A percentile compares a stretch with the other conserved stretches of the same genome.
These are phyloP conservation scores for Yponomeuta sedellus DNA, from an alignment of 2,888 invertebrate genomes.

Conservation along the genomic window DNA sequence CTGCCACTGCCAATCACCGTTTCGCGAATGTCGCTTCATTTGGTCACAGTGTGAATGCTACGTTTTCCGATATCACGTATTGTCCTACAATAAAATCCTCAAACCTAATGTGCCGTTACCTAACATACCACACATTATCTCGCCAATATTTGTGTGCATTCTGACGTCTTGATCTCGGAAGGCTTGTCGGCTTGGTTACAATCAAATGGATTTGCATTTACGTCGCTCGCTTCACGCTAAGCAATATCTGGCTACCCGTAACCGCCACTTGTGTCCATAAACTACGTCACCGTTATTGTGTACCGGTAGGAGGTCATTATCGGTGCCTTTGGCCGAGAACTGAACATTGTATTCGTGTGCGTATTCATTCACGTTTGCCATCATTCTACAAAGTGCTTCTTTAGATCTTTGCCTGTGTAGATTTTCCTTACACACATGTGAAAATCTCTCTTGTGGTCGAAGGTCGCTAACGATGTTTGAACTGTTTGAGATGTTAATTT, in stretches of 20 bases:
- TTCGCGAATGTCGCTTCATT: too few species aligned
- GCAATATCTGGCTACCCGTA: neutral
- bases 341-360: neutral
- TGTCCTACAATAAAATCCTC: too few species aligned
- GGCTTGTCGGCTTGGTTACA: neutral
- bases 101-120: too few species aligned
- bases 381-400: neutral
- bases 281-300: conserved; percentile 5
- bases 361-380: neutral
- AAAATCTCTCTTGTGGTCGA: neutral
- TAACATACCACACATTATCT: too few species aligned
- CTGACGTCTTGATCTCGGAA: too few species aligned
- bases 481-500: neutral
- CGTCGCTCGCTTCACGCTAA: conserved; percentile 23
- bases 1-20: too few species aligned
- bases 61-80: too few species aligned
- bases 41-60: too few species aligned
- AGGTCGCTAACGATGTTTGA: neutral
- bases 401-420: neutral
- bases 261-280: conserved; percentile 12
- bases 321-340: neutral
- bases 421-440: neutral
- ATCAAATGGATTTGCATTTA: conserved; percentile 26
- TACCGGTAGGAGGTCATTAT: neutral
- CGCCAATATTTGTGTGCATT: too few species aligned